These are phyloP conservation scores for Melikaiella ostensackeni DNA, from an alignment of 2,888 invertebrate genomes.

Conservation along the genomic window DNA sequence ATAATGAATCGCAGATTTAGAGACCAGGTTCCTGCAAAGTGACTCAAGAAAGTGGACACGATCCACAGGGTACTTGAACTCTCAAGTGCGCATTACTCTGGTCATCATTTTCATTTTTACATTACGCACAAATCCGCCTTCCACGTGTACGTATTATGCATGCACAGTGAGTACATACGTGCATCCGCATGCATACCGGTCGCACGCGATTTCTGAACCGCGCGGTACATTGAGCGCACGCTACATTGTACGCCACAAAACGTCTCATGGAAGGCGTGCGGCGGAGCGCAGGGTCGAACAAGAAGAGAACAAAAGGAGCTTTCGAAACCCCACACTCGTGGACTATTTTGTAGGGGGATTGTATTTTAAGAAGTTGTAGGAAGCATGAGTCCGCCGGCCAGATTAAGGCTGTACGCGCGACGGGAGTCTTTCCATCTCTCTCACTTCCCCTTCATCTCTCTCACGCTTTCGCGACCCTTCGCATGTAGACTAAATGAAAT, in stretches of 20 bases:
- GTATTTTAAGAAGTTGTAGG: conserved; percentile 71
- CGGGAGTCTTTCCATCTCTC: conserved; percentile 54
- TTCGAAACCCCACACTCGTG: conserved; percentile 58
- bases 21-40: not conserved
- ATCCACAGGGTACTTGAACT: conserved; percentile 49
- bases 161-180: conserved; percentile 30
- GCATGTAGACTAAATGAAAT: conserved; percentile 37
- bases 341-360: conserved; percentile 67
- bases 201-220: conserved; percentile 42
- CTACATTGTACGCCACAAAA: conserved; percentile 59
- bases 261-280: conserved; percentile 48
- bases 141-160: conserved; percentile 29
- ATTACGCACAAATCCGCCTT: conserved; percentile 39
- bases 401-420: conserved; percentile 64
- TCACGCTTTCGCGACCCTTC: conserved; percentile 23
- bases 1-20: conserved; percentile 13
- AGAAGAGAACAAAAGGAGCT: conserved; percentile 53
- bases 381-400: conserved; percentile 67
- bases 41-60: conserved; percentile 12
- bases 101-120: conserved; percentile 55
- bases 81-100: conserved; percentile 48
- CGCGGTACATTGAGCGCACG: conserved; percentile 42
- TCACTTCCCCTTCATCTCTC: conserved; percentile 46
- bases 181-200: conserved; percentile 35
- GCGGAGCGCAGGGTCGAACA: conserved; percentile 45